Conservation (phyloP, 2,888 invertebrate genomes). For the Scaeva pyrastri region DNA sequence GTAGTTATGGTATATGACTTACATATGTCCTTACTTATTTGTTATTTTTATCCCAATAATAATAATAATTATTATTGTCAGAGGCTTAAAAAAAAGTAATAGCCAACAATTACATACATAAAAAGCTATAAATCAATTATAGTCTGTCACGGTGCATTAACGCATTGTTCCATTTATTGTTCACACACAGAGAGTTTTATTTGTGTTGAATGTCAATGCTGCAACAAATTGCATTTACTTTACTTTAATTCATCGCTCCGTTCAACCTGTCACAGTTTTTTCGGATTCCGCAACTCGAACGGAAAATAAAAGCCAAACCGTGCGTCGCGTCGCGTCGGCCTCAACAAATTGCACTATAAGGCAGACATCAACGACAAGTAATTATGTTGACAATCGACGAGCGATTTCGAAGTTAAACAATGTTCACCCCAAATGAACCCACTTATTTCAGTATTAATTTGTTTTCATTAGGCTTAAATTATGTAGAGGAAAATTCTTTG, state of each 20-base stretch:
- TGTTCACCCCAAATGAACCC: conserved; percentile 73
- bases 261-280: conserved; percentile 59
- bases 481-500: conserved; percentile 65
- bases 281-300: conserved; percentile 46
- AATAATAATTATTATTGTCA: conserved; percentile 11
- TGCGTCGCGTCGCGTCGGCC: too few relatives aligned
- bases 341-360: too few relatives aligned
- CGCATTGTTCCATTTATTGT: conserved; percentile 26
- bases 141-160: conserved; percentile 43
- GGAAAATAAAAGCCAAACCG: too few relatives aligned
- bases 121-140: conserved; percentile 37
- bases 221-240: conserved; percentile 32
- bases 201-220: conserved; percentile 31
- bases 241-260: conserved; percentile 42
- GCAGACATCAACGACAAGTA: conserved; percentile 54
- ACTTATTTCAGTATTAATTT: conserved; percentile 75
- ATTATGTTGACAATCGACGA: conserved; percentile 74
- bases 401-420: conserved; percentile 59
- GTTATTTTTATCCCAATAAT: conserved; percentile 9
- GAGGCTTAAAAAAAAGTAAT: conserved; percentile 17
- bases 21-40: conserved; percentile 5
- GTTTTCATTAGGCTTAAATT: conserved; percentile 74
- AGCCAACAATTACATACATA: background rate
- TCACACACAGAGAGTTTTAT: conserved; percentile 2
- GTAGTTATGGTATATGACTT: background rate